Conservation (phyloP, 2,888 invertebrate species). For the Drosophila infuscata region DNA sequence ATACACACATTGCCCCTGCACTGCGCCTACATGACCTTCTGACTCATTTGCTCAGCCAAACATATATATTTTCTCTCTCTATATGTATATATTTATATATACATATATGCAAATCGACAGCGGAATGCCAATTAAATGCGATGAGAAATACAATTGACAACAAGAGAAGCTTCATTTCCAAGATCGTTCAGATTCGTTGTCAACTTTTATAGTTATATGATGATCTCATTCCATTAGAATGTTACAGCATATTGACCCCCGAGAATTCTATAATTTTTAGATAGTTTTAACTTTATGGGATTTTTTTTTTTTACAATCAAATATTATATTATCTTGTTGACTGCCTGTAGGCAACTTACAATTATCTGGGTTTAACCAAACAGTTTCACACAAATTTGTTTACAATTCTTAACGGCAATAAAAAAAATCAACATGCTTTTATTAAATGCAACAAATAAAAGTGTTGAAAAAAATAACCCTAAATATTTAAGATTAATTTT, state of each 20-base stretch:
- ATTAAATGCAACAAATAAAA: not conserved
- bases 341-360: not conserved
- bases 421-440: not conserved
- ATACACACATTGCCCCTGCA: conserved; percentile 5
- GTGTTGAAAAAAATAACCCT: not conserved
- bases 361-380: not conserved
- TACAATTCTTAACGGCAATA: not conserved
- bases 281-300: conserved; percentile 12
- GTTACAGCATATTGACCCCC: conserved; percentile 24
- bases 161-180: conserved; percentile 17
- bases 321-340: not conserved
- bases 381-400: not conserved
- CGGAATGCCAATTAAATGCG: conserved; percentile 49
- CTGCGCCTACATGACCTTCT: conserved; percentile 54
- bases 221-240: conserved; percentile 48
- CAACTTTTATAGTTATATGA: conserved; percentile 31
- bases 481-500: not conserved
- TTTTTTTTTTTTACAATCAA: not conserved
- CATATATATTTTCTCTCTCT: not conserved
- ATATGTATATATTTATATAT: not conserved
- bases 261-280: conserved; percentile 43
- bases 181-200: conserved; percentile 32
- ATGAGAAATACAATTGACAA: conserved; percentile 52
- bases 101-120: conserved; percentile 52
- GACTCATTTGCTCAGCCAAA: conserved; percentile 56